Evolutionary conservation across 2,113 vertebrate species (phyloP).

Genomic region (Eublepharis macularius): DNA sequence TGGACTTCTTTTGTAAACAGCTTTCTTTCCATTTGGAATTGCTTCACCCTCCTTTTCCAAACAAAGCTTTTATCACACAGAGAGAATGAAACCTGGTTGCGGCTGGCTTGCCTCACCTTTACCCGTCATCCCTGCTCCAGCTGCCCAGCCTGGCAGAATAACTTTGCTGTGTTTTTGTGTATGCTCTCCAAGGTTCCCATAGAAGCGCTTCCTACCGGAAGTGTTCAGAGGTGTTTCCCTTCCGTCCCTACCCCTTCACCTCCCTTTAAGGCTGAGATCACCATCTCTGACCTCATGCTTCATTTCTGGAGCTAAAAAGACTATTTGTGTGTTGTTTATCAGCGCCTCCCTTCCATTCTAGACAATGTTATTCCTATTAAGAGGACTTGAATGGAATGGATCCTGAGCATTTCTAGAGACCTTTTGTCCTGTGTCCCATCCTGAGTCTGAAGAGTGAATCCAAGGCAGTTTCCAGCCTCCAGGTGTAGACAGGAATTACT

Average conservation of each 20-base stretch:
- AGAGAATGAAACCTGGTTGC: too few relatives aligned
- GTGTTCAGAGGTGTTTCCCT: not conserved
- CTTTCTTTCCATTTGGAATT: too few relatives aligned
- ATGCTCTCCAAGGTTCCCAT: not conserved
- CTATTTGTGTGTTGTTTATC: not conserved
- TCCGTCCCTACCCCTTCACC: not conserved
- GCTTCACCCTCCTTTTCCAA: not conserved
- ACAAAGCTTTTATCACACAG: not conserved
- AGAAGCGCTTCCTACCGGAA: not conserved
- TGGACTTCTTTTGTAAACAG: too few relatives aligned
- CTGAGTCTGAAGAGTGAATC: too few relatives aligned
- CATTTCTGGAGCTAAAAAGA: not conserved
- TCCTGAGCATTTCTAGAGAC: too few relatives aligned
- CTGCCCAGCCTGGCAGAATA: not conserved
- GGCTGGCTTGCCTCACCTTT: not conserved
- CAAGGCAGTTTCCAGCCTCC: too few relatives aligned
- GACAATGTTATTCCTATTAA: too few relatives aligned
- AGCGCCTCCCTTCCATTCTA: not conserved
- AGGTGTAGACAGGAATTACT: too few relatives aligned
- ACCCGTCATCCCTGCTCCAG: not conserved
- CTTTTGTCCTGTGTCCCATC: too few relatives aligned
- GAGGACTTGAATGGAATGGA: too few relatives aligned
- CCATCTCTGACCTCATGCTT: not conserved
- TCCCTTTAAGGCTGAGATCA: not conserved
- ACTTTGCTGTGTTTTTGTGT: not conserved